phyloP scores from a whole-genome alignment of 2,797 vertebrate species.

The Sebastes taczanowskii region DNA sequence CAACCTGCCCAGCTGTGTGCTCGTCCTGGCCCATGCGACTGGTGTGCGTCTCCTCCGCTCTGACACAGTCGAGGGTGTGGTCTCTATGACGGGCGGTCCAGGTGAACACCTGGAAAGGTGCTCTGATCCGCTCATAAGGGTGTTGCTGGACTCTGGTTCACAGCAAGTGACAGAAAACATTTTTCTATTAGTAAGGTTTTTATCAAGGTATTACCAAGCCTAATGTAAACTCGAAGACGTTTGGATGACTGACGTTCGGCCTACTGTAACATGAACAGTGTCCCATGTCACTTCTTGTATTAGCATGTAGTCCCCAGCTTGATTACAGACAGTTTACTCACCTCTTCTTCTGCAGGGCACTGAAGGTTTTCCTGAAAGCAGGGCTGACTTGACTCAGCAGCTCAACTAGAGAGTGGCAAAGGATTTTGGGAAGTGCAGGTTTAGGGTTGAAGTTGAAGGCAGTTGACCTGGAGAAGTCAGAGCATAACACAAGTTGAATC shows the following conservation, averaged over 20 bases:
- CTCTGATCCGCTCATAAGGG: conserved; percentile 93
- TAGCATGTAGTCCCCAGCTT: background rate
- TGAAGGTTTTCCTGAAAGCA: conserved; percentile 94
- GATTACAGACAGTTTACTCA: conserved; percentile 52
- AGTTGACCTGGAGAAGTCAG: conserved; percentile 84
- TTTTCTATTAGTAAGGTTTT: background rate
- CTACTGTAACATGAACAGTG: background rate
- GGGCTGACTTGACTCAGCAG: conserved; percentile 94
- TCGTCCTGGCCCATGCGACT: conserved; percentile 91
- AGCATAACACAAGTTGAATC: background rate
- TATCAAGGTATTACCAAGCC: background rate
- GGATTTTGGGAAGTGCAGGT: conserved; percentile 91
- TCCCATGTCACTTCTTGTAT: background rate
- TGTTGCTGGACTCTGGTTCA: conserved; percentile 88
- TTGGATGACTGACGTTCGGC: background rate
- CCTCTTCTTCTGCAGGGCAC: conserved; percentile 91
- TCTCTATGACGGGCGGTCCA: conserved; percentile 91
- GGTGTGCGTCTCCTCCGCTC: conserved; percentile 90
- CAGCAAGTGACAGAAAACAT: background rate
- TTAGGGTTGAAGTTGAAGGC: conserved; percentile 95
- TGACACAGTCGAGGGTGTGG: conserved; percentile 91
- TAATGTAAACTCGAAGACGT: background rate
- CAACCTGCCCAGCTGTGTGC: conserved; percentile 93
- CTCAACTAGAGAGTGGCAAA: conserved; percentile 95
- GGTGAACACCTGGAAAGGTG: conserved; percentile 93